Percentiles rank a stretch among this genome's conserved stretches.
These are phyloP conservation scores for Paramisgurnus dabryanus DNA, from an alignment of 2,113 vertebrate genomes.

Conservation along the genomic window DNA sequence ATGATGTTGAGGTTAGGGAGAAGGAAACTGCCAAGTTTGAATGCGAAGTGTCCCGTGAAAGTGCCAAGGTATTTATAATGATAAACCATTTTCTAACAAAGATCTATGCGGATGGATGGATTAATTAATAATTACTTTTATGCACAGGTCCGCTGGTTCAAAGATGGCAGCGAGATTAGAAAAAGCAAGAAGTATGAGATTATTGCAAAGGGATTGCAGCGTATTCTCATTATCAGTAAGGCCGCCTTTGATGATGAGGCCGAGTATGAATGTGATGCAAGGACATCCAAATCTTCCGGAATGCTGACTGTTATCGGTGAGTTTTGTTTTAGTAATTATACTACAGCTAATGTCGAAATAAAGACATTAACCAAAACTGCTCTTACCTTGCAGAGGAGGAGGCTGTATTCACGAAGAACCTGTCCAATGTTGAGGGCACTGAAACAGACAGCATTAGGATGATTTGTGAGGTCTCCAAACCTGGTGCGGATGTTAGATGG, in stretches of 20 bases:
- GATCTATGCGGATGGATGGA: conserved; percentile 12
- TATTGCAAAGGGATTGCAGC: conserved; percentile 86
- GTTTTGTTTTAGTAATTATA: conserved; percentile 27
- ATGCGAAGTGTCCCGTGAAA: conserved; percentile 94
- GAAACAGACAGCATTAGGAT: conserved; percentile 94
- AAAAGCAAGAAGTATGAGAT: conserved; percentile 98
- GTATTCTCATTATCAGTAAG: conserved; percentile 88
- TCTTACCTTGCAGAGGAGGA: conserved; percentile 86
- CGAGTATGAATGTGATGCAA: conserved; percentile 95
- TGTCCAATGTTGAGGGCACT: conserved; percentile 87
- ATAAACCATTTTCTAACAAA: conserved; percentile 13
- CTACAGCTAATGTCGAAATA: background rate
- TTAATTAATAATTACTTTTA: conserved; percentile 15
- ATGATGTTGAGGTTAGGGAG: conserved; percentile 92
- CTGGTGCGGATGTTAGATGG: conserved; percentile 88
- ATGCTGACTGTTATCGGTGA: conserved; percentile 94
- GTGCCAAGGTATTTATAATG: conserved; percentile 80
- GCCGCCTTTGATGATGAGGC: conserved; percentile 93
- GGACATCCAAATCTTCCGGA: conserved; percentile 86
- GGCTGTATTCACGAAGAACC: conserved; percentile 94
- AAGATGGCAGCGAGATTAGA: conserved; percentile 91
- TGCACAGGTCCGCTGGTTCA: conserved; percentile 90
- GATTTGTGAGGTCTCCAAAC: conserved; percentile 94
- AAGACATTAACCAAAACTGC: background rate
- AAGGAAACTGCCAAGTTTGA: conserved; percentile 93